A percentile compares a stretch with the other conserved stretches of the same genome.
These are phyloP conservation scores for Dendrophyllia cribrosa DNA, from an alignment of 64 coral and sea anemone genomes.

Conservation along the genomic window DNA sequence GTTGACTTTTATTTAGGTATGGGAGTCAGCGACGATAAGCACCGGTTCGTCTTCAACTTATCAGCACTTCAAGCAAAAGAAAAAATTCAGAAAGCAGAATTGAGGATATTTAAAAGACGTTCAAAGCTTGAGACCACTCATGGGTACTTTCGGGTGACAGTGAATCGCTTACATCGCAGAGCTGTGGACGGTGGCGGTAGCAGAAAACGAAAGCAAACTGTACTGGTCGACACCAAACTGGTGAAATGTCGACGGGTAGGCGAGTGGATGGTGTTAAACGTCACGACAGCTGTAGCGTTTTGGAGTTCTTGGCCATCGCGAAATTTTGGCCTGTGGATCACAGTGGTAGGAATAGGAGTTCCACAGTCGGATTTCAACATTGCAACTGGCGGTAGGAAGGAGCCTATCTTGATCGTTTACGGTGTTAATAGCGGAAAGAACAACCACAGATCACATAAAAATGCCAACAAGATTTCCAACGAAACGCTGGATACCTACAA, in stretches of 20 bases:
- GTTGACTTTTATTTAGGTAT: constrained; percentile 50
- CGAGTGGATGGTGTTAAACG: constrained; percentile 86
- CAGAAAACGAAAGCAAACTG: constrained; percentile 77
- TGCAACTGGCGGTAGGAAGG: constrained; percentile 92
- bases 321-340: constrained; percentile 88
- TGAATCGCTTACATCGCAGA: constrained; percentile 68
- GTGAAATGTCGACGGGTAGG: constrained; percentile 78
- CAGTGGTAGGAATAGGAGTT: constrained; percentile 63
- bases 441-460: constrained; percentile 4
- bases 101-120: constrained; percentile 86
- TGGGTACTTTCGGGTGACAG: constrained; percentile 69
- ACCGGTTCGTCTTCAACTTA: constrained; percentile 83
- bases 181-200: constrained; percentile 58
- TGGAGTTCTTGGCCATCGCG: constrained; percentile 80
- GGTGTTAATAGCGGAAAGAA: constrained; percentile 57
- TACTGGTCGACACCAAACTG: constrained; percentile 9
- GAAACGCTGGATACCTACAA: background rate
- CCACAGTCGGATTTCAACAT: constrained; percentile 85
- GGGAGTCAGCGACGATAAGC: constrained; percentile 42
- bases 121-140: constrained; percentile 36
- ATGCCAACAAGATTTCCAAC: constrained; percentile 12
- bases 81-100: constrained; percentile 75
- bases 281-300: constrained; percentile 73
- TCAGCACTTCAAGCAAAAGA: constrained; percentile 58
- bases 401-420: constrained; percentile 85